These are phyloP conservation scores for Pachycephala philippinensis DNA, from an alignment of 2,113 vertebrate species.

Conservation along the genomic window DNA sequence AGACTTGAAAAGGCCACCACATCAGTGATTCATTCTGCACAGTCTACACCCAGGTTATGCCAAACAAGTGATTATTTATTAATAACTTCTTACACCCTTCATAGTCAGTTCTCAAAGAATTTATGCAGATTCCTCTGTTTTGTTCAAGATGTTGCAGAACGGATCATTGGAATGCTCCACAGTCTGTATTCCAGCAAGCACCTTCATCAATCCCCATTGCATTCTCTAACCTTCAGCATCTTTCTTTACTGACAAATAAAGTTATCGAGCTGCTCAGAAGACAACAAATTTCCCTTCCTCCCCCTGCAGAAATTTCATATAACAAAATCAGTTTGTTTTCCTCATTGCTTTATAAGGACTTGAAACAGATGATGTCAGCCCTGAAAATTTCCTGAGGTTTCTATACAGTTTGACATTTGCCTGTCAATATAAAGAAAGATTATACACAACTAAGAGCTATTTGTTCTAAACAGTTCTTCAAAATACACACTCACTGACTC, in stretches of 20 bases:
- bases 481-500: background rate
- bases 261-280: background rate
- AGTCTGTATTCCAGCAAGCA: background rate
- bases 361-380: background rate
- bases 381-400: background rate
- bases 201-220: background rate
- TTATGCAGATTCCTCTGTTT: background rate
- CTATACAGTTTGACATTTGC: background rate
- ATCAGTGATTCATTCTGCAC: background rate
- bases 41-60: background rate
- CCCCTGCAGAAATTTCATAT: background rate
- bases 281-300: background rate
- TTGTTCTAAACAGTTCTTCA: slow-evolving; percentile 23
- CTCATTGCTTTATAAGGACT: background rate
- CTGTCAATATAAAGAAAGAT: slow-evolving; percentile 13
- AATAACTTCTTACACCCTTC: background rate
- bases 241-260: background rate
- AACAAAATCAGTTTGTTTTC: background rate
- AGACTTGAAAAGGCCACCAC: background rate
- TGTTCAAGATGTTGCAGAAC: background rate
- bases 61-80: background rate
- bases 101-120: background rate
- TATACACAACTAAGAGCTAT: background rate
- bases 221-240: background rate
- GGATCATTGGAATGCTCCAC: background rate